phyloP scores from a whole-genome alignment of 2,113 vertebrate genomes.

The Gavialis gangeticus region DNA sequence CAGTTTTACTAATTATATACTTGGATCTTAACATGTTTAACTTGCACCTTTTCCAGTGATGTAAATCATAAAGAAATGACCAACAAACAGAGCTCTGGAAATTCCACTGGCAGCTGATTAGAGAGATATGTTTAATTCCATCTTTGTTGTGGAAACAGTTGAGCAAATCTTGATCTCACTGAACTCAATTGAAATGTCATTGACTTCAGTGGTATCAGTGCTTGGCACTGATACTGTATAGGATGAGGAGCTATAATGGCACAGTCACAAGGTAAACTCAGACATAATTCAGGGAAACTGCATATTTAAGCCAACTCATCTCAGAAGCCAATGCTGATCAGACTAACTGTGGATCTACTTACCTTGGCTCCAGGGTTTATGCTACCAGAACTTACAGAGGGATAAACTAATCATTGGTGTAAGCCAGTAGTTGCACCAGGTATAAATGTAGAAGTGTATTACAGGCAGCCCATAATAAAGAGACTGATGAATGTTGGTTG shows the following conservation, averaged over 20 bases:
- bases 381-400: neutral
- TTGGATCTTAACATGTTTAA: neutral
- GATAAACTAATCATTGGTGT: neutral
- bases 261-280: slow-evolving; percentile 9
- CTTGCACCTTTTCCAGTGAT: neutral
- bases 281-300: neutral
- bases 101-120: rapidly evolving
- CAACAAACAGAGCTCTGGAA: neutral
- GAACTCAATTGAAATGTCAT: neutral
- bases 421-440: neutral
- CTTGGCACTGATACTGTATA: slow-evolving; percentile 42
- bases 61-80: neutral
- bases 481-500: neutral
- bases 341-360: slow-evolving; percentile 39
- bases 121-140: neutral
- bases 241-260: slow-evolving; percentile 40
- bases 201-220: slow-evolving; percentile 56
- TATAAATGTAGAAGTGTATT: neutral
- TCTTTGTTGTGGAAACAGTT: rapidly evolving
- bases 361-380: slow-evolving; percentile 31
- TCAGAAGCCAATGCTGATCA: neutral
- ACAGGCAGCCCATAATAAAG: neutral
- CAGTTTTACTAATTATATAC: slow-evolving; percentile 46
- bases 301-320: neutral
- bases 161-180: rapidly evolving